These are phyloP conservation scores for Myathropa florea DNA, from an alignment of 2,888 invertebrate genomes.

Conservation along the genomic window DNA sequence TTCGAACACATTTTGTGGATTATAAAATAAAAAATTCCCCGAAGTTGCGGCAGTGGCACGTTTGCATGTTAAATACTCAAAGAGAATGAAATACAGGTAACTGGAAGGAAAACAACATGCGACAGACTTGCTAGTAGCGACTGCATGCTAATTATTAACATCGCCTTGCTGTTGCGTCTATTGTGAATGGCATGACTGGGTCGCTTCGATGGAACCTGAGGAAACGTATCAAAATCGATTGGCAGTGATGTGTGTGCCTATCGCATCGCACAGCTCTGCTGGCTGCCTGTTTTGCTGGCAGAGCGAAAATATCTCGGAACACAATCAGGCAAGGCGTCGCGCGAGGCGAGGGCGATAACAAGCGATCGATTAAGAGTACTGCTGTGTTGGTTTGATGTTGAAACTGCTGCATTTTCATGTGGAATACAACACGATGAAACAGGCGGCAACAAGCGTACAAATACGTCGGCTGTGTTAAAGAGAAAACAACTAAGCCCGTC, in stretches of 20 bases:
- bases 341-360: background rate
- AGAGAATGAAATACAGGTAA: background rate
- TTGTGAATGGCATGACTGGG: slow-evolving; percentile 39
- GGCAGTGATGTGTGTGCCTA: background rate
- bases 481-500: slow-evolving; percentile 19
- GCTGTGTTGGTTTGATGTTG: slow-evolving; percentile 26
- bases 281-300: background rate
- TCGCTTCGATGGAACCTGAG: slow-evolving; percentile 12
- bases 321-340: background rate
- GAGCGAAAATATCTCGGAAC: slow-evolving; percentile 18
- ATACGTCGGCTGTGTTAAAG: background rate
- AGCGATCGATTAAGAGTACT: slow-evolving; percentile 31
- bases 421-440: background rate
- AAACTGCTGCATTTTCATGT: slow-evolving; percentile 5
- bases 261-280: slow-evolving; percentile 6
- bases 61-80: slow-evolving; percentile 23
- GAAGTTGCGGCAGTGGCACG: background rate
- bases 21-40: slow-evolving; percentile 36
- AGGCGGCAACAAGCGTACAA: background rate
- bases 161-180: slow-evolving; percentile 11
- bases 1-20: slow-evolving; percentile 40
- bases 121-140: slow-evolving; percentile 12
- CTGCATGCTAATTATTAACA: slow-evolving; percentile 20
- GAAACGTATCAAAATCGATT: slow-evolving; percentile 9
- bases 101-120: background rate